Evolutionary conservation across 2,797 vertebrate species (phyloP).

Genomic region (Pseudomugil tenellus): DNA sequence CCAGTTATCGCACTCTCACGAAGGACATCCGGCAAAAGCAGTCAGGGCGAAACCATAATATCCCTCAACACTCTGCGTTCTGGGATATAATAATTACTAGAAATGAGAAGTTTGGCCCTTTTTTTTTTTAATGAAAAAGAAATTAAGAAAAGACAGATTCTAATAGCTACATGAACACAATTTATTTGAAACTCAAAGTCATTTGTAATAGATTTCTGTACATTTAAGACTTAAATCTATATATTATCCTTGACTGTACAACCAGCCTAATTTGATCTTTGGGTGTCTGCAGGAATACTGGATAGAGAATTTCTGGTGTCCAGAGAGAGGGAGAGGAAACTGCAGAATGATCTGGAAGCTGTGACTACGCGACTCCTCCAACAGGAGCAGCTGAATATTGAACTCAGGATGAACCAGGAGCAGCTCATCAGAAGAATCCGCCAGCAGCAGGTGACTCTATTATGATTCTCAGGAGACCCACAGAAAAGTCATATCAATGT

Average conservation of each 20-base stretch:
- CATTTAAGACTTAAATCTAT: too few species aligned
- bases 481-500: neutral
- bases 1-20: too few species aligned
- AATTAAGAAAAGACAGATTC: too few species aligned
- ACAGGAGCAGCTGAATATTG: conserved; percentile 71
- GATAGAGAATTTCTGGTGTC: conserved; percentile 76
- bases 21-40: too few species aligned
- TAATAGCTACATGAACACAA: too few species aligned
- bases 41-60: too few species aligned
- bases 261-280: conserved; percentile 7
- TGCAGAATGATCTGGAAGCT: conserved; percentile 74
- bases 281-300: conserved; percentile 59
- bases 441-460: conserved; percentile 68
- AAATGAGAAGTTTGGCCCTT: too few species aligned
- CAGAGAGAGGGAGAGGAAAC: conserved; percentile 66
- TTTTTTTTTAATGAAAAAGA: too few species aligned
- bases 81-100: too few species aligned
- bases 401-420: conserved; percentile 68
- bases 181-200: too few species aligned
- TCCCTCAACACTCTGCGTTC: too few species aligned
- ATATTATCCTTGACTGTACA: neutral
- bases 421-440: conserved; percentile 58
- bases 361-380: conserved; percentile 57
- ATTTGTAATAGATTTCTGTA: too few species aligned
- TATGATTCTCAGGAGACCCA: neutral